Evolutionary conservation across 2,888 invertebrate genomes (phyloP).

Genomic region (Mylabris sibirica): DNA sequence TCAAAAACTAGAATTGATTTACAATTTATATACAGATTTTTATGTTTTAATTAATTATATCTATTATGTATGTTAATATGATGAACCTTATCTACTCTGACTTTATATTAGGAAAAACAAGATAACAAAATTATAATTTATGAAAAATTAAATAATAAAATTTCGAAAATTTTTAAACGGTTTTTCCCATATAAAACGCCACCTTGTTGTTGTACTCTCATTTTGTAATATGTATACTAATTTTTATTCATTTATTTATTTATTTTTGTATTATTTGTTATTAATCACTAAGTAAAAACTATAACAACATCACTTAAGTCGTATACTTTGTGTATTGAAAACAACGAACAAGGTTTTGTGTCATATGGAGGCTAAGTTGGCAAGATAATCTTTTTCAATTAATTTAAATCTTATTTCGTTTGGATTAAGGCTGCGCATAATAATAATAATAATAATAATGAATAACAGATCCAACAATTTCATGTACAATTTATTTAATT

Average conservation of each 20-base stretch:
- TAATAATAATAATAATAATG: conserved; percentile 4
- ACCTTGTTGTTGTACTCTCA: conserved; percentile 25
- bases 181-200: conserved; percentile 20
- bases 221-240: conserved; percentile 28
- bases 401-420: background rate
- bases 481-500: background rate
- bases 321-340: conserved; percentile 53
- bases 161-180: conserved; percentile 5
- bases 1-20: background rate
- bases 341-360: conserved; percentile 21
- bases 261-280: background rate
- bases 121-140: conserved; percentile 5
- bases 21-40: background rate
- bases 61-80: too few relatives aligned
- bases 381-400: background rate
- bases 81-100: background rate
- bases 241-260: background rate
- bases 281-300: conserved; percentile 35
- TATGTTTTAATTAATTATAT: background rate
- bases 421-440: conserved; percentile 24
- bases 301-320: conserved; percentile 57
- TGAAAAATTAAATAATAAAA: conserved; percentile 2
- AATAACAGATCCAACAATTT: background rate
- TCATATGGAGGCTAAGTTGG: conserved; percentile 6
- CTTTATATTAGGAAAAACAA: background rate